These are phyloP conservation scores for Rosalia funebris DNA, from an alignment of 2,888 invertebrate species.

Conservation along the genomic window DNA sequence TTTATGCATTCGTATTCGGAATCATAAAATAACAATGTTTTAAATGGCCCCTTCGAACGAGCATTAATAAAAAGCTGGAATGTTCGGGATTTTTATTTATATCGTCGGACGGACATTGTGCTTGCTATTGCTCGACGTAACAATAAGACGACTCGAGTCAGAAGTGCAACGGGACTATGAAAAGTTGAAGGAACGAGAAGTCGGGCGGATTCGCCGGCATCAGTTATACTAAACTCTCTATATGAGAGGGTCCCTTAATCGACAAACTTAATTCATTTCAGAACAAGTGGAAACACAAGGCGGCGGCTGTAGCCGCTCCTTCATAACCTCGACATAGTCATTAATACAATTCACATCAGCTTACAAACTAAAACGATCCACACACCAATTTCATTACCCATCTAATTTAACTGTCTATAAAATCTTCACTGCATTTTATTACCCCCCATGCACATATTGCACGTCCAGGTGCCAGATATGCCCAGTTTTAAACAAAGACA, in stretches of 20 bases:
- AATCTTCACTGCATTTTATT: constrained; percentile 9
- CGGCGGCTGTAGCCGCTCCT: constrained; percentile 41
- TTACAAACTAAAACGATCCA: constrained; percentile 34
- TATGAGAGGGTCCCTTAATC: constrained; percentile 55
- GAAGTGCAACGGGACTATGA: constrained; percentile 32
- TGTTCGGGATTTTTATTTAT: constrained; percentile 52
- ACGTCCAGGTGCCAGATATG: background rate
- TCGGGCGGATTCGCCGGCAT: constrained; percentile 38
- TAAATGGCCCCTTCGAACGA: constrained; percentile 49
- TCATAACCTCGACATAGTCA: constrained; percentile 32
- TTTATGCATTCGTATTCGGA: constrained; percentile 54
- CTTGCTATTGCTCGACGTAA: constrained; percentile 31
- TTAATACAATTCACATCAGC: constrained; percentile 33
- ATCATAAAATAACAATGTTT: constrained; percentile 58
- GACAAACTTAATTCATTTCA: constrained; percentile 59
- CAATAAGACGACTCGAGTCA: constrained; percentile 30
- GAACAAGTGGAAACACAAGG: constrained; percentile 48
- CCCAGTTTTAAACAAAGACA: no score
- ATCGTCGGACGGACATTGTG: constrained; percentile 33
- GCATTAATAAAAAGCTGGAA: constrained; percentile 54
- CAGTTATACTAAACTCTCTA: constrained; percentile 49
- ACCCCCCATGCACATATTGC: background rate
- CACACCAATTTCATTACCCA: constrained; percentile 26
- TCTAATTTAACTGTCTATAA: constrained; percentile 17
- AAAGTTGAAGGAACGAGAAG: constrained; percentile 33